Evolutionary conservation across 2,113 vertebrate species (phyloP), one percentile per base, ranked within the genome.

Genomic region (Tenebrosternarchus preto): DNA sequence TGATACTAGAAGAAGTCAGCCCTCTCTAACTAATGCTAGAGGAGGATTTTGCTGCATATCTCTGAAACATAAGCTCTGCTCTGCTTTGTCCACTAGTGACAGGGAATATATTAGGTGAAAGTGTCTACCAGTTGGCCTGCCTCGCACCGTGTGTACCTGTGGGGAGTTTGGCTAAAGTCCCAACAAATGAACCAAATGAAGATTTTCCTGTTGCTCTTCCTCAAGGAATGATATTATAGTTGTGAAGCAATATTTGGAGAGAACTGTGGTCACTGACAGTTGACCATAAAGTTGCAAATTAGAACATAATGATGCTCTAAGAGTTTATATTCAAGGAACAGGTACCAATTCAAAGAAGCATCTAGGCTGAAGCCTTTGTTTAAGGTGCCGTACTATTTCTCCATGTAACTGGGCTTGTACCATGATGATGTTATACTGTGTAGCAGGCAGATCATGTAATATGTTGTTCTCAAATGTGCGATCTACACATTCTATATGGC

Each of bases 111-210:
- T 95, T 94, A 94, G 89, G 77, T 82, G 90, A 91, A 92, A 94
- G 94, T 94, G 94, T 93, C 94, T 94, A 93, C 92, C 92, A 94
- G 88, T 93, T 93, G 92, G 93, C 90, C 89, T 86, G 85, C 92
- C 92, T 89, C 91, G 94, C 63, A 92, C 88, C 93, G 88, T 91
- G 92, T 20, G 63, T 60, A 82, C 63, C 71, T 70, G 80, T 66
- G 33, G 67, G 33, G 73, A 72, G 70, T 46, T 71, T 70, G 55
- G 71, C 61, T 71, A 20, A 31, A 71, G 36, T 39, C 67, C 27
- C 77, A 79, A 76, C 77, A 85, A 84, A 85, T 83, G 78, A 55
- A 84, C 82, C 82, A 84, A 87, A 80, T 84, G 69, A 56, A 72
- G 53, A 66, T 85, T 84, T 78, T 56, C 73, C 59, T 53, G 73